Conservation (phyloP, 2,888 invertebrate species). For the Cecidostiba fungosa region DNA sequence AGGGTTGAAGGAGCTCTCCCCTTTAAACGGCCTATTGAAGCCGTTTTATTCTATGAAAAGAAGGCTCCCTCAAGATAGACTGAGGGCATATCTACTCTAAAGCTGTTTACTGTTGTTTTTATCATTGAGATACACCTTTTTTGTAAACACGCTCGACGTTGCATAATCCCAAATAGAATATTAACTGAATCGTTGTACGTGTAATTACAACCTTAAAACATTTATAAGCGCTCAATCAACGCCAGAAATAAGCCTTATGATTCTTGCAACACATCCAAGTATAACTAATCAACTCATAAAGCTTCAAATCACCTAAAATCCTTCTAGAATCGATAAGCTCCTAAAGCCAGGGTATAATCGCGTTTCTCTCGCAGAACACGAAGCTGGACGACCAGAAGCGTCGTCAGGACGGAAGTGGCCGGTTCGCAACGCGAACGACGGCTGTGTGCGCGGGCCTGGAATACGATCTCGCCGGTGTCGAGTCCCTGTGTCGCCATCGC, state of each 20-base stretch:
- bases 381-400: not conserved
- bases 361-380: not conserved
- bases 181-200: no score
- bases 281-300: not conserved
- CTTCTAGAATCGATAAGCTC: not conserved
- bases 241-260: no score
- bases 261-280: no score
- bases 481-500: not conserved
- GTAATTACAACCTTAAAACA: no score
- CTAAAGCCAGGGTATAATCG: not conserved
- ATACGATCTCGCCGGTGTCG: slow-evolving; percentile 41
- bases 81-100: not conserved
- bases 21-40: not conserved
- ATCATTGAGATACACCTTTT: no score
- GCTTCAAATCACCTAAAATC: not conserved
- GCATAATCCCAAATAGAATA: not conserved
- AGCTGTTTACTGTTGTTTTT: no score
- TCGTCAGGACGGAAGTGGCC: slow-evolving; percentile 17
- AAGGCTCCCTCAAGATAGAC: not conserved
- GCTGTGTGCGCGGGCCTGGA: not conserved
- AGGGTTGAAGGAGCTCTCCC: not conserved
- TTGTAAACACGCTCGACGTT: no score
- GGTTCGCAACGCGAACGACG: not conserved
- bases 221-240: no score
- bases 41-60: not conserved